Conservation (phyloP, 1,140 invertebrate genomes). For the Drosophila cardini region DNA sequence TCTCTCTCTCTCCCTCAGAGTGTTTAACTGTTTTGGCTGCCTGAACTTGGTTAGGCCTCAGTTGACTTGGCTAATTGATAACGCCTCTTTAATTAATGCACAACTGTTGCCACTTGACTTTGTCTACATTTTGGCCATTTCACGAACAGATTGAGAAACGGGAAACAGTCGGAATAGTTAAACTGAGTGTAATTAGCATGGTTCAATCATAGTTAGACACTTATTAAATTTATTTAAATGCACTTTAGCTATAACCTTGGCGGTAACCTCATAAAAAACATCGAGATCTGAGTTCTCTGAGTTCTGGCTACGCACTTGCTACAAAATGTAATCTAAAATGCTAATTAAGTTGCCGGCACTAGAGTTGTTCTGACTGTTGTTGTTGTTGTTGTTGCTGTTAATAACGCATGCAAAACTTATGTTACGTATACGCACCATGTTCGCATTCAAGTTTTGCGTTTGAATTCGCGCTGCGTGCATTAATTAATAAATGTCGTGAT, state of each 20-base stretch:
- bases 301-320: constrained; percentile 69
- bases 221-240: constrained; percentile 53
- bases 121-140: constrained; percentile 33
- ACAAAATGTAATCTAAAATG: constrained; percentile 73
- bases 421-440: constrained; percentile 63
- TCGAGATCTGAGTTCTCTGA: constrained; percentile 9
- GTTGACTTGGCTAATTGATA: constrained; percentile 65
- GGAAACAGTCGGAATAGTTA: constrained; percentile 62
- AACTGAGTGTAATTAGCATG: constrained; percentile 58
- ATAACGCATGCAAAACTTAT: constrained; percentile 66
- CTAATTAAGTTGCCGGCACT: constrained; percentile 83
- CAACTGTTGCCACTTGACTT: constrained; percentile 22
- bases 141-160: constrained; percentile 54
- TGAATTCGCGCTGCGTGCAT: constrained; percentile 60
- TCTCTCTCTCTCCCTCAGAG: too few relatives aligned
- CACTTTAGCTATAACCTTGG: constrained; percentile 41
- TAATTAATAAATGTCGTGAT: constrained; percentile 84
- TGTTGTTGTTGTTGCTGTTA: constrained; percentile 36
- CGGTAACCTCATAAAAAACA: constrained; percentile 43
- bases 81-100: constrained; percentile 70
- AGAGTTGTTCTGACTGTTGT: constrained; percentile 43
- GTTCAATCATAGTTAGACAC: constrained; percentile 42
- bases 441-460: constrained; percentile 33
- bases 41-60: background rate
- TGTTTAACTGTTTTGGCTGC: background rate